Evolutionary conservation across 2,888 invertebrate genomes (phyloP).

Genomic region (Euplexia lucipara): DNA sequence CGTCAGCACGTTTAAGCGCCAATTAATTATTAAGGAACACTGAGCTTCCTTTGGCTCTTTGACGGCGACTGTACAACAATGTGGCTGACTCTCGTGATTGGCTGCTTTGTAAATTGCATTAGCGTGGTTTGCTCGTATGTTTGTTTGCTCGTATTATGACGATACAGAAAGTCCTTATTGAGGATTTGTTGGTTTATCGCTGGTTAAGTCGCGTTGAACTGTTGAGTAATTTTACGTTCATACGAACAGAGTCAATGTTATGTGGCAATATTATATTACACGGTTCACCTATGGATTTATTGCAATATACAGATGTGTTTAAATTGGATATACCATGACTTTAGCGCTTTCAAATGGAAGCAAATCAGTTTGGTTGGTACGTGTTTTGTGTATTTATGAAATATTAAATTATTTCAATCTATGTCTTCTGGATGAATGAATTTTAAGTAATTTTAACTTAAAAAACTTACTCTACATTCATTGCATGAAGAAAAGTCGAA

Average conservation of each 20-base stretch:
- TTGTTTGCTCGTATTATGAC: slow-evolving; percentile 54
- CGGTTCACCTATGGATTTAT: too few species aligned
- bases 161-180: slow-evolving; percentile 30
- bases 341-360: too few species aligned
- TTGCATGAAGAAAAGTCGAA: too few species aligned
- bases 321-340: background rate
- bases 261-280: too few species aligned
- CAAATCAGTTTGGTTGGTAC: too few species aligned
- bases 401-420: background rate
- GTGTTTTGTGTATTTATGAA: too few species aligned
- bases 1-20: slow-evolving; percentile 89
- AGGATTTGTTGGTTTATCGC: slow-evolving; percentile 21
- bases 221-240: background rate
- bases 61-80: slow-evolving; percentile 88
- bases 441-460: too few species aligned
- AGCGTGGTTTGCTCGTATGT: slow-evolving; percentile 76
- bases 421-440: too few species aligned
- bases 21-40: slow-evolving; percentile 89
- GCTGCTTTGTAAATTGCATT: slow-evolving; percentile 88
- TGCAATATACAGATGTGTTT: too few species aligned
- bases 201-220: background rate
- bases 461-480: too few species aligned
- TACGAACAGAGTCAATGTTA: background rate
- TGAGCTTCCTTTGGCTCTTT: slow-evolving; percentile 88
- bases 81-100: slow-evolving; percentile 87